A percentile compares a stretch with the other conserved stretches of the same genome.
Evolutionary conservation across 2,113 vertebrate species (phyloP).

Genomic region (Lethenteron reissneri): DNA sequence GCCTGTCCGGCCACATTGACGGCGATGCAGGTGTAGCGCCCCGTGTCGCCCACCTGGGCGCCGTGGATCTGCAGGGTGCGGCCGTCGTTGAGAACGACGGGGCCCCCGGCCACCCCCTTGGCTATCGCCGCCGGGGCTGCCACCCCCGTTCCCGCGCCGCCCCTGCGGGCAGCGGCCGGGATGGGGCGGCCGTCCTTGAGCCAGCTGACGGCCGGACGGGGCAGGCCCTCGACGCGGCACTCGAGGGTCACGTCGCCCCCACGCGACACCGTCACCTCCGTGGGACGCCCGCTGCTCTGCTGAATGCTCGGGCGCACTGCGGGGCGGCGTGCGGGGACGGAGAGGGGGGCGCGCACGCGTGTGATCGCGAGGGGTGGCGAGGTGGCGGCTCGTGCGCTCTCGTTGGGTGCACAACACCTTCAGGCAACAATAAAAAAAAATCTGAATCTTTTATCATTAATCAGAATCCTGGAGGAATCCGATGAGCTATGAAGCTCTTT

Average conservation of each 20-base stretch:
- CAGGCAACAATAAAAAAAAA: too few relatives aligned
- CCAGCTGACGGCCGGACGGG: constrained; percentile 49
- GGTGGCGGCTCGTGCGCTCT: too few relatives aligned
- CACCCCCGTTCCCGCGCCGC: neutral
- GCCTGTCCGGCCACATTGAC: constrained; percentile 59
- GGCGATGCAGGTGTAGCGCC: constrained; percentile 64
- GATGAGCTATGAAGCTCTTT: too few relatives aligned
- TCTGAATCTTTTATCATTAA: too few relatives aligned
- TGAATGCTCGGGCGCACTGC: too few relatives aligned
- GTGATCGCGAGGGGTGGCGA: too few relatives aligned
- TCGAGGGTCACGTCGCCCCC: constrained; percentile 42
- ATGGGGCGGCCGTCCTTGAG: constrained; percentile 48
- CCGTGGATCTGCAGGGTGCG: constrained; percentile 35
- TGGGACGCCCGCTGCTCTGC: constrained; percentile 15
- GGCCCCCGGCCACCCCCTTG: neutral
- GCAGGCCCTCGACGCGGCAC: constrained; percentile 44
- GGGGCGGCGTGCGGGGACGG: too few relatives aligned
- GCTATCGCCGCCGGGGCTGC: too few relatives aligned
- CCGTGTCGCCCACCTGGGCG: constrained; percentile 39
- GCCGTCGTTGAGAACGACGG: neutral
- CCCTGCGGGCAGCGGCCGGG: neutral
- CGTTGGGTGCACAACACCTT: too few relatives aligned
- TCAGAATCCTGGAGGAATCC: too few relatives aligned
- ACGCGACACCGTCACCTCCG: constrained; percentile 28
- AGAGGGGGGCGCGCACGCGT: too few relatives aligned